Evolutionary conservation across 2,797 vertebrate species (phyloP), one percentile per base, ranked within the genome.

Genomic region (Etheostoma nigrum): DNA sequence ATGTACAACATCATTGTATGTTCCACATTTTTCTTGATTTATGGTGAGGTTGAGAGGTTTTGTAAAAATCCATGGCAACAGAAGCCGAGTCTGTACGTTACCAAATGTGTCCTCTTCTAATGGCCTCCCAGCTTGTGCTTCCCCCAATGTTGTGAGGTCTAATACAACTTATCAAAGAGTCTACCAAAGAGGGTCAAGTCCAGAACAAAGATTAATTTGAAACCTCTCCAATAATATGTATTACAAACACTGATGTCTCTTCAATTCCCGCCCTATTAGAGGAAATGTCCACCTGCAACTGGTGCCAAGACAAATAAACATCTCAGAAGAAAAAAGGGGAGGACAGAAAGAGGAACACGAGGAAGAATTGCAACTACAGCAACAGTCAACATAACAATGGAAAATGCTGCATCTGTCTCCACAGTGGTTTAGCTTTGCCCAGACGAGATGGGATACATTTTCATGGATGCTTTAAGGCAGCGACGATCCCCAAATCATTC

Each of bases 261-360:
- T 51, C 68, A 67, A 67, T 79, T 81, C 70, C 84, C 15, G 47
- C 74, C 72, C 67, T 62, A 76, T 78, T 64, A 76, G 78, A 83
- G 80, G 82, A 88, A 89, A 80, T 87, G 84, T 89, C 76, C 79
- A 71, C 63, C 74, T 61, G 11, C 65, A 72, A 30, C 54, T 30
- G 30, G 47, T 62, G 84, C 90, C 92, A 91, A 89, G 58, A 84
- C 59, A 86, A 92, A 88, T 76, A 85, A 78, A 78, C 53, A 68
- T 57, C 65, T 65, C 65, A 23, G 62, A 54, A 55, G 52, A 78
- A 44, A 64, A 51, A 49, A 47, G 14, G 23, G 21, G 59, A 71
- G 74, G 54, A 60, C 33, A 57, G 16, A 51, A 40, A 70, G 78
- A 49, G 48, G 62, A 78, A 74, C 59, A 63, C 2, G 64, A 63